Base-by-base conservation (phyloP, 2,797 vertebrate genomes). In the Discoglossus pictus region DNA sequence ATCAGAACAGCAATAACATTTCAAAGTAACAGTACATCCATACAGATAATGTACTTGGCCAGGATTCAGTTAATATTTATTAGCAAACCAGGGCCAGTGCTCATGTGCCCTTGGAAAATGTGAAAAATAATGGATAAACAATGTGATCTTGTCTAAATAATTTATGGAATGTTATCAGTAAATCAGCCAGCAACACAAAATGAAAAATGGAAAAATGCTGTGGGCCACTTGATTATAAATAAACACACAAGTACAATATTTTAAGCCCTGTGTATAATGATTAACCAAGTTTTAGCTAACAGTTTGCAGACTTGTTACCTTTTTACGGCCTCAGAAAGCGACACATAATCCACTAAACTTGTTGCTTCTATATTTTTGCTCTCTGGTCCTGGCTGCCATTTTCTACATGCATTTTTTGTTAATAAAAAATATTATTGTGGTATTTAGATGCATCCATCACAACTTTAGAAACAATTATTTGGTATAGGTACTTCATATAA, bases 21-120 rank as follows among this genome's bases (percentile, higher is more conserved):
- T 51, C 38, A 52, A 59, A 63, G 53, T 58, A 58, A 64, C 60
- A 42, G 43, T 48, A 51, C 54, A 36, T 62, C 52, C 60, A 70
- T 62, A 70, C 35, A 43, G 52, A 70, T 61, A 68, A 63, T 70
- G 59, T 58, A 23, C 51, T 50, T 70, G 60, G 43, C 67, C 25
- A 35, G 25, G 21, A 58, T 62, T 52, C 60, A 71, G 61, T 71
- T 71, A 51, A 64, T 71, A 71, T 71, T 71, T 71, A 64, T 64
- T 71, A 71, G 61, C 12, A 18, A 58, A 58, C 35, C 21, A 64
- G 61, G 43, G 59, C 52, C 38, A 50, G 21, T 42, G 60, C 38
- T 70, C 52, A 4, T 7, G 34, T 70, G 67, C 60, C 67, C 67
- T 70, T 70, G 67, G 67, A 63, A 63, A 63, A 62, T 48, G 42